These are phyloP conservation scores for Folsomia manolachei DNA, from an alignment of 2,888 invertebrate genomes.

Conservation along the genomic window DNA sequence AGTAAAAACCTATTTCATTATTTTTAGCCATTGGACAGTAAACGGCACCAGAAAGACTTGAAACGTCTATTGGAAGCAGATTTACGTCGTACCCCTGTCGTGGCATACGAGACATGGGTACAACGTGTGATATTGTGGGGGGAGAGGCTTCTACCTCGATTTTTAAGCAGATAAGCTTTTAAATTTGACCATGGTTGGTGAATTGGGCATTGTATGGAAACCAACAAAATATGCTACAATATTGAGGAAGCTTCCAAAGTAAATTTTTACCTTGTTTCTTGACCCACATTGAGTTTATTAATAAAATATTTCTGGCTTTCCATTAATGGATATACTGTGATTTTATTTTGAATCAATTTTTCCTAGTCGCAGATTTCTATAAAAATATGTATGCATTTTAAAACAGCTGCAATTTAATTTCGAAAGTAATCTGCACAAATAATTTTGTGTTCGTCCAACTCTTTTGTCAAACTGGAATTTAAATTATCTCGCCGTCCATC, in stretches of 20 bases:
- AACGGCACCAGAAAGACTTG: constrained; percentile 21
- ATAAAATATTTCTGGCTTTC: no score
- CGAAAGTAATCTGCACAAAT: background rate
- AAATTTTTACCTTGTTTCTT: no score
- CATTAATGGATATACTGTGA: no score
- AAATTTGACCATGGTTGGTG: background rate
- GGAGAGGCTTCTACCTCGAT: background rate
- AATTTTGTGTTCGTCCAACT: background rate
- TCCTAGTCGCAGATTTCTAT: no score
- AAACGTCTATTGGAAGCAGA: constrained; percentile 32
- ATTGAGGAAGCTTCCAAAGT: no score
- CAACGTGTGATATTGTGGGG: background rate
- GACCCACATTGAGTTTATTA: no score
- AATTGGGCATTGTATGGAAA: background rate
- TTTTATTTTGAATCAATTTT: no score
- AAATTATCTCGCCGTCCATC: constrained; percentile 24
- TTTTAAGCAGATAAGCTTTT: background rate
- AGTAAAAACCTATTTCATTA: background rate
- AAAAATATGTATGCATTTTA: background rate
- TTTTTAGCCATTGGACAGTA: constrained; percentile 16
- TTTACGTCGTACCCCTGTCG: background rate
- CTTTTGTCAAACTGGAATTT: background rate
- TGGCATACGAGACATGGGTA: background rate
- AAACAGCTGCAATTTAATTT: background rate
- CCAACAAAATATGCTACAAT: background rate